These are phyloP conservation scores for Elysia chlorotica DNA, from an alignment of 1,140 invertebrate genomes.

Conservation along the genomic window DNA sequence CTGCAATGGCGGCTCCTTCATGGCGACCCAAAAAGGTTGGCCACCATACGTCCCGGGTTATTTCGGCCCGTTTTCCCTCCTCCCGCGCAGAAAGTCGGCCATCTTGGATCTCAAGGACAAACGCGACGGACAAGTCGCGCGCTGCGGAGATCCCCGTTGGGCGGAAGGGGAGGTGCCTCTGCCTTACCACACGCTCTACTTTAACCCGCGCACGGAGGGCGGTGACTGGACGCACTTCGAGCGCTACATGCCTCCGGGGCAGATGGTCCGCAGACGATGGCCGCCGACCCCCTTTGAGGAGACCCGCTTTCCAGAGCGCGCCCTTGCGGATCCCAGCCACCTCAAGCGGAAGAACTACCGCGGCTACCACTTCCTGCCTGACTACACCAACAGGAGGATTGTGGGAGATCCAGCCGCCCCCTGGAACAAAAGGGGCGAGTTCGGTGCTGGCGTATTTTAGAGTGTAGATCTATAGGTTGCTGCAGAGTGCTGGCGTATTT, in stretches of 20 bases:
- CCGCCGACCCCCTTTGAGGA: neutral
- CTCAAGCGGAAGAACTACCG: slow-evolving; percentile 17
- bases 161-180: slow-evolving; percentile 14
- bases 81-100: slow-evolving; percentile 6
- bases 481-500: too few species aligned
- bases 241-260: slow-evolving; percentile 19
- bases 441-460: neutral
- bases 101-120: slow-evolving; percentile 19
- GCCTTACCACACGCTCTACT: slow-evolving; percentile 20
- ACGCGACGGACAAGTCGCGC: slow-evolving; percentile 5
- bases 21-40: slow-evolving; percentile 22
- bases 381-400: neutral
- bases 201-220: slow-evolving; percentile 11
- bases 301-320: slow-evolving; percentile 16
- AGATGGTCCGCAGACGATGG: slow-evolving; percentile 20
- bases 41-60: slow-evolving; percentile 15
- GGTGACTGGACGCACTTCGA: slow-evolving; percentile 21
- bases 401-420: slow-evolving; percentile 15
- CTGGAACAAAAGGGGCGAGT: slow-evolving; percentile 19
- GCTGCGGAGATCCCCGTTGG: slow-evolving; percentile 6
- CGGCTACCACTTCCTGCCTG: slow-evolving; percentile 15
- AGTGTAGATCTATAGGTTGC: neutral
- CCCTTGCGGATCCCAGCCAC: slow-evolving; percentile 9
- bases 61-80: slow-evolving; percentile 20
- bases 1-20: slow-evolving; percentile 14